phyloP scores from a whole-genome alignment of 2,888 invertebrate genomes.

The Neoascia interrupta region DNA sequence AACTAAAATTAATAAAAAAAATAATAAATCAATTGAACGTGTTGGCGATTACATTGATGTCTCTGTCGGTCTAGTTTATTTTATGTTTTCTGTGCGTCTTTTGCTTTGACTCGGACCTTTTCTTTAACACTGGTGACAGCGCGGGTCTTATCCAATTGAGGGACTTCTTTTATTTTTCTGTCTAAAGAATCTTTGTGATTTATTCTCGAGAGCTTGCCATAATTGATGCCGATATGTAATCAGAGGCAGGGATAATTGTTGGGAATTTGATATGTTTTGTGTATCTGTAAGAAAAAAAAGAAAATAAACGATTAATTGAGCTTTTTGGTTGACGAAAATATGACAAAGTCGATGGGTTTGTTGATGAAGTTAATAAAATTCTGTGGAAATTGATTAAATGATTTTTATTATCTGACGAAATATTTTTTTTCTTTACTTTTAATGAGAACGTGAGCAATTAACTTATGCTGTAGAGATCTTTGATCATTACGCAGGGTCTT shows the following conservation, averaged over 20 bases:
- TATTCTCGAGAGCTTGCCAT: slow-evolving; percentile 30
- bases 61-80: not conserved
- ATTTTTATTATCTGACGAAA: no score
- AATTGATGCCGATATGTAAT: slow-evolving; percentile 7
- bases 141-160: no score
- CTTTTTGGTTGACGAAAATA: not conserved
- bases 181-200: slow-evolving; percentile 15
- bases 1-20: slow-evolving; percentile 18
- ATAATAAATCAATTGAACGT: slow-evolving; percentile 22
- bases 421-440: no score
- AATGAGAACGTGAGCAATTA: no score
- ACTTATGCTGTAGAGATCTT: no score
- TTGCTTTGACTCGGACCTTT: not conserved
- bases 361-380: not conserved
- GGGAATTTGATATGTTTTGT: slow-evolving; percentile 38
- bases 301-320: not conserved
- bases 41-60: slow-evolving; percentile 55
- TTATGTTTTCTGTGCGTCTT: slow-evolving; percentile 8
- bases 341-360: not conserved
- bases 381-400: no score
- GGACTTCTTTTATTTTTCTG: not conserved
- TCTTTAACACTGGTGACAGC: no score
- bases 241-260: slow-evolving; percentile 17
- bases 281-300: slow-evolving; percentile 27
- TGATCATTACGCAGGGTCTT: no score